Evolutionary conservation across 2,797 vertebrate genomes (phyloP), one percentile per base, ranked within the genome.

Genomic region (Cetoscarus ocellatus): DNA sequence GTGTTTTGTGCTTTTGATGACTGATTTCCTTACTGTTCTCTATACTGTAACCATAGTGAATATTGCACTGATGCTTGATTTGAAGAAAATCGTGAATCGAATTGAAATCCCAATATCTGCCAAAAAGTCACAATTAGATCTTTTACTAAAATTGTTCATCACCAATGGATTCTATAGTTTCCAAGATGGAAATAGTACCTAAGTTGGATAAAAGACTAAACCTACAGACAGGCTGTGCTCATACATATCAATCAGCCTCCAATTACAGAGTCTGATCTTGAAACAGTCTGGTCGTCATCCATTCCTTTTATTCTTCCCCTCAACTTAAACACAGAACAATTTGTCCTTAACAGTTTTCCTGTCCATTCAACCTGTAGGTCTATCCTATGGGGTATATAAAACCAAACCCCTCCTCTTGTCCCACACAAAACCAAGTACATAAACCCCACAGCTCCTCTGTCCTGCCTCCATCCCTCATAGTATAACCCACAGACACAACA

Each of bases 401-500:
- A 82, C 70, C 66, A 19, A 56, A 48, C 48, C 73, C 73, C 75
- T 73, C 65, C 77, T 50, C 77, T 73, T 64, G 56, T 12, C 62
- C 45, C 49, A 27, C 64, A 85, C 75, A 83, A 84, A 84, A 75
- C 83, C 80, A 47, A 79, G 83, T 83, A 75, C 86, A 89, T 88
- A 86, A 91, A 88, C 80, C 69, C 60, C 40, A 67, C 73, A 60
- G 74, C 65, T 71, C 65, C 7, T 50, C 56, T 62, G 10, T 45
- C 80, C 60, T 56, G 45, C 67, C 58, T 74, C 68, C 53, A 0
- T n/a, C 50, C 47, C 59, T 44, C 58, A 45, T 34, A 67, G 65
- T 70, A 65, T 50, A 73, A 69, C 45, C 3, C 0, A 57, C 79
- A 90, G 88, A 91, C 87, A 88, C 86, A 88, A 88, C 85, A 88